Conservation (phyloP, 2,113 vertebrate species). For the Corynorhinus townsendii region DNA sequence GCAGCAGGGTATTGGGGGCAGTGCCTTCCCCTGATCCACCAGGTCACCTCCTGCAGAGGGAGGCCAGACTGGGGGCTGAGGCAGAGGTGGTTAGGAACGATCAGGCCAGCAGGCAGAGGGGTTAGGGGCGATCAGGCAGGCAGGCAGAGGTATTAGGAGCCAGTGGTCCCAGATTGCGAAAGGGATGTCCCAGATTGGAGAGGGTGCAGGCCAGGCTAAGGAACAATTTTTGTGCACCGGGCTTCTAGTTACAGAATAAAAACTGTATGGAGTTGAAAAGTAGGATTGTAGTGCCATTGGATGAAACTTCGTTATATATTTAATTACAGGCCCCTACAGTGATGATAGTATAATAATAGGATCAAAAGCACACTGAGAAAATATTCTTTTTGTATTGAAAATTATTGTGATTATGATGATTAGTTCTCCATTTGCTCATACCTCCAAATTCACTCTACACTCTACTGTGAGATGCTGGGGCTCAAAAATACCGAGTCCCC, state of each 20-base stretch:
- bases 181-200: too few relatives aligned
- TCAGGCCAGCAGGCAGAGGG: too few relatives aligned
- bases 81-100: too few relatives aligned
- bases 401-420: not conserved
- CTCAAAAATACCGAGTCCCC: not conserved
- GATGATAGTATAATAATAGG: not conserved
- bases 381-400: not conserved
- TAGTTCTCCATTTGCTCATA: not conserved
- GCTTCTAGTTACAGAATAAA: not conserved
- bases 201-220: too few relatives aligned
- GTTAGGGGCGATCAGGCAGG: too few relatives aligned
- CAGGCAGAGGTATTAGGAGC: too few relatives aligned
- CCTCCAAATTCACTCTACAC: not conserved
- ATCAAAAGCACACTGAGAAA: not conserved
- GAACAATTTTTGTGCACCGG: too few relatives aligned
- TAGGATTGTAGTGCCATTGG: not conserved
- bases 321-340: not conserved
- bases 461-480: not conserved
- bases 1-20: too few relatives aligned
- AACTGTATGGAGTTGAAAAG: not conserved
- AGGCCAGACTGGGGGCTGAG: too few relatives aligned
- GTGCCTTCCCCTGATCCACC: too few relatives aligned
- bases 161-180: too few relatives aligned
- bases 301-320: not conserved
- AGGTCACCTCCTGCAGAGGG: too few relatives aligned